phyloP scores from a whole-genome alignment of 2,888 invertebrate species.

The Agriopis leucophaearia region DNA sequence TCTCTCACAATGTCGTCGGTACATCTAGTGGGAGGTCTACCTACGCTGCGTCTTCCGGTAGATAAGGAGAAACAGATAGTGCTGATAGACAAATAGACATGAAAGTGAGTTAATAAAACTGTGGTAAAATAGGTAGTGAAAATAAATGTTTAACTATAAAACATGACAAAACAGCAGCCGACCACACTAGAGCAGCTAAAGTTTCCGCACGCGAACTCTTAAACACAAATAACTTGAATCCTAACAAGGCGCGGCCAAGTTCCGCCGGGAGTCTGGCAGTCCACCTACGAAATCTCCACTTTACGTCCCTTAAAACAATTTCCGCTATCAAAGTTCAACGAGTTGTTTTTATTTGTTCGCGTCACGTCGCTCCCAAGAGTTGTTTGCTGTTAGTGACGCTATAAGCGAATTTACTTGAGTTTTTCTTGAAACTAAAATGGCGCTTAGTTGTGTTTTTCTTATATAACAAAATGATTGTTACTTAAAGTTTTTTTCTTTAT shows the following conservation, averaged over 20 bases:
- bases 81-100: too few species aligned
- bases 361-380: slow-evolving; percentile 73
- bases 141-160: not conserved
- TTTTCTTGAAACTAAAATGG: slow-evolving; percentile 60
- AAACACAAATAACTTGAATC: slow-evolving; percentile 43
- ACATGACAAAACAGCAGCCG: slow-evolving; percentile 7
- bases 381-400: slow-evolving; percentile 73
- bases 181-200: not conserved
- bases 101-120: too few species aligned
- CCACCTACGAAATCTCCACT: slow-evolving; percentile 70
- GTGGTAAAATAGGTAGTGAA: too few species aligned
- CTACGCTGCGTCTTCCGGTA: too few species aligned
- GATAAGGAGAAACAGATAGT: too few species aligned
- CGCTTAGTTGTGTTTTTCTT: slow-evolving; percentile 12
- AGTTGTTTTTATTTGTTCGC: slow-evolving; percentile 75
- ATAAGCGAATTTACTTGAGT: slow-evolving; percentile 74
- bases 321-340: slow-evolving; percentile 74
- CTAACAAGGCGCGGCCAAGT: slow-evolving; percentile 50
- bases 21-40: too few species aligned
- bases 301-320: slow-evolving; percentile 76
- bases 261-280: slow-evolving; percentile 52
- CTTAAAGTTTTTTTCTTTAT: too few species aligned
- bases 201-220: slow-evolving; percentile 19
- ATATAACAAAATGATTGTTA: too few species aligned
- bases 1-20: too few species aligned